Evolutionary conservation across 2,888 invertebrate genomes (phyloP).

Genomic region (Nebria salina): DNA sequence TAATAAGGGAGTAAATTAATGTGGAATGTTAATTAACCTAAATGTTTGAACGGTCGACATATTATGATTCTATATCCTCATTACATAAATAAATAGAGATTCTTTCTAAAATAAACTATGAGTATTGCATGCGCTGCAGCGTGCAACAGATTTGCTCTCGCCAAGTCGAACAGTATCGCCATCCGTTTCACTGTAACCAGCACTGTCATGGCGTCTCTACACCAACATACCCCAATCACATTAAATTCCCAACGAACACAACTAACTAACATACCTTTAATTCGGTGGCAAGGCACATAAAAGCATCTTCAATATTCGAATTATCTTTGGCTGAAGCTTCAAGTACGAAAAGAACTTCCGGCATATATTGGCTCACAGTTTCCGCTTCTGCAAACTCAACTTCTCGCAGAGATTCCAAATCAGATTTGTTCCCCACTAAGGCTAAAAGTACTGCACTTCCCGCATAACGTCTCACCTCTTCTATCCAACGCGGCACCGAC

Average conservation of each 20-base stretch:
- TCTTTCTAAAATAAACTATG: constrained; percentile 33
- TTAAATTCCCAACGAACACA: constrained; percentile 8
- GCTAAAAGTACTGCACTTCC: constrained; percentile 91
- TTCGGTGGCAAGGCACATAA: constrained; percentile 85
- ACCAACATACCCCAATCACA: constrained; percentile 53
- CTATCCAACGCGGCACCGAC: constrained; percentile 93
- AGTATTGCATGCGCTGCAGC: constrained; percentile 72
- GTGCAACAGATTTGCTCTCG: constrained; percentile 73
- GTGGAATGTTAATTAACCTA: too few relatives aligned
- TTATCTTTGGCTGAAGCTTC: constrained; percentile 93
- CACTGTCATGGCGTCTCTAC: constrained; percentile 80
- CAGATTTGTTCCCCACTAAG: constrained; percentile 93
- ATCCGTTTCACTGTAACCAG: constrained; percentile 70
- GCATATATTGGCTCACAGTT: constrained; percentile 84
- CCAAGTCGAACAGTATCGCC: constrained; percentile 74
- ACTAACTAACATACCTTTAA: constrained; percentile 73
- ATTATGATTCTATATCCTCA: background rate
- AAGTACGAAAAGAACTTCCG: constrained; percentile 86
- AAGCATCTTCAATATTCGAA: constrained; percentile 89
- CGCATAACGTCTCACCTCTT: constrained; percentile 93
- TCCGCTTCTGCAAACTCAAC: constrained; percentile 89
- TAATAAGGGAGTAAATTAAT: too few relatives aligned
- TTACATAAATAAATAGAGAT: constrained; percentile 28
- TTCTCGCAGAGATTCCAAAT: constrained; percentile 81
- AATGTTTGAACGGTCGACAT: too few relatives aligned